Percentiles rank a stretch among this genome's conserved stretches.
phyloP scores from a whole-genome alignment of 2,797 vertebrate genomes.

The Silurus aristotelis region DNA sequence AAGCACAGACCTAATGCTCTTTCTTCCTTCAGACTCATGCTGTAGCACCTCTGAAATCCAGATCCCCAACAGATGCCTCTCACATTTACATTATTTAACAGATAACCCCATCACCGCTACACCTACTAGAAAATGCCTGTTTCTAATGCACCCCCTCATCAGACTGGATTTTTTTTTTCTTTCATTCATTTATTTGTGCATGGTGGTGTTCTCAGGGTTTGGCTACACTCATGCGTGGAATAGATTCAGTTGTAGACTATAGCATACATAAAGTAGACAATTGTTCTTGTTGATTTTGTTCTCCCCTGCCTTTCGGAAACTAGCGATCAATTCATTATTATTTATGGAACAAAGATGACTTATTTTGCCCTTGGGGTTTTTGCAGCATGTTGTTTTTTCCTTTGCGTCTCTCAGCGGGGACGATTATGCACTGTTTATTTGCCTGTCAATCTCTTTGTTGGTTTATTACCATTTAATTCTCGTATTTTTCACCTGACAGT shows the following conservation, averaged over 20 bases:
- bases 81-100: not conserved
- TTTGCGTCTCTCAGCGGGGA: slow-evolving; percentile 21
- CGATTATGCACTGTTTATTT: slow-evolving; percentile 39
- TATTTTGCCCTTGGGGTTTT: slow-evolving; percentile 33
- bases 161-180: not conserved
- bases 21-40: not conserved
- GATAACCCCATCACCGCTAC: not conserved
- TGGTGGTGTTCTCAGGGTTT: not conserved
- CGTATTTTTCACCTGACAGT: not conserved
- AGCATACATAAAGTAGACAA: not conserved
- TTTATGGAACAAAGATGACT: slow-evolving; percentile 44
- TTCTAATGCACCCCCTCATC: slow-evolving; percentile 1
- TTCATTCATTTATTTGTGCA: slow-evolving; percentile 2
- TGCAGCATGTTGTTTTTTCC: slow-evolving; percentile 32
- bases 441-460: slow-evolving; percentile 41
- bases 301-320: slow-evolving; percentile 37
- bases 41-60: slow-evolving; percentile 10
- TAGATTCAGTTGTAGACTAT: slow-evolving; percentile 4
- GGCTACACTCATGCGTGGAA: not conserved
- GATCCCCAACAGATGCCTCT: slow-evolving; percentile 1
- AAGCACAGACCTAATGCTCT: not conserved
- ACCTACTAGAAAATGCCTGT: not conserved
- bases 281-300: slow-evolving; percentile 37
- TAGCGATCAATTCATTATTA: slow-evolving; percentile 36
- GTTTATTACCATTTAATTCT: slow-evolving; percentile 2